Evolutionary conservation across 23 tunicate species (phyloP), one percentile per base, ranked within the genome.

Genomic region (Trididemnum clinides): DNA sequence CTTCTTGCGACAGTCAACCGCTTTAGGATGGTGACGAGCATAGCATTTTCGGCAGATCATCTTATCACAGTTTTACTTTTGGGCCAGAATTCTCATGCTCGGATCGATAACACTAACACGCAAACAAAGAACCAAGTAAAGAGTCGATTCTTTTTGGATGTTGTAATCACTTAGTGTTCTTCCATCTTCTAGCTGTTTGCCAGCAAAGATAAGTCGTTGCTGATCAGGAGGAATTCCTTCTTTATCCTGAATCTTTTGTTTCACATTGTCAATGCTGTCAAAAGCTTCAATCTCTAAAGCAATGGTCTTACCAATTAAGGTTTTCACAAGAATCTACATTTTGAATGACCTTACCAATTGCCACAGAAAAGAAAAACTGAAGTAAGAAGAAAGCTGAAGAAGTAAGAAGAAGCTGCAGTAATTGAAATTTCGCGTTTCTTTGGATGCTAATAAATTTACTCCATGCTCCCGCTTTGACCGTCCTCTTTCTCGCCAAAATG

Each of bases 41-140:
- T 96, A 96, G 84, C 99, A 96, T 79, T 96, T 96, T 71, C 99
- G 88, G 88, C 99, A 96, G 57, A 96, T 96, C 99, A 96, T 96
- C 51, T 96, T 96, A 76, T 96, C 99, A 78, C 99, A 96, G 85
- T 96, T 96, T 92, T 96, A 96, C 82, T 96, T 96, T 49, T 96
- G 99, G 33, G 99, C 99, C 34, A 96, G 71, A 57, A 96, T 50
- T 64, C 93, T 95, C 87, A 96, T 75, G 72, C 92, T 87, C 35
- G 99, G 99, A 37, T 96, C 99, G 33, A 96, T 96, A 71, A 96
- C 99, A 30, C 99, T 97, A 3, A 96, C 99, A 29, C 99, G 84
- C 18, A 96, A 87, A 34, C 99, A 74, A 27, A 96, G 90, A 32
- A 96, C 99, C 85, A 96, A 82, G 75, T 91, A 93, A 39, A 91